Evolutionary conservation across 1,140 invertebrate species (phyloP), one percentile per base, ranked within the genome.

Genomic region (Drosophila elegans): DNA sequence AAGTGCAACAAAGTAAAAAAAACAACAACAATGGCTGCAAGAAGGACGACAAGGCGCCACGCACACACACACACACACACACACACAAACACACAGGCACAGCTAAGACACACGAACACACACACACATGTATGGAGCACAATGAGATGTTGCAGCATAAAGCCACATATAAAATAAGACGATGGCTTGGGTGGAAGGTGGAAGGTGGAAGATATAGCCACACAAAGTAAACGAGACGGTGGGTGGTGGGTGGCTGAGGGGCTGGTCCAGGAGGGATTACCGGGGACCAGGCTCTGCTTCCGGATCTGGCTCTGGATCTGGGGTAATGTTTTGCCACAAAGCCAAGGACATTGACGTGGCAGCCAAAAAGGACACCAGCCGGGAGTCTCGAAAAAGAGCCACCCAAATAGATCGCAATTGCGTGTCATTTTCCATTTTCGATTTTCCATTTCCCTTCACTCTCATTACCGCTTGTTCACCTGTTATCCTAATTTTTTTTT

Each of bases 1-100:
- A 85, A 85, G 82, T 85, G 82, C 82, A 84, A 84, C 80, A 84
- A 84, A 84, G 80, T 84, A 84, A 77, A 74, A 78, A 80, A 48
- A 55, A 45, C 11, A 56, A 54, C 32, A 63, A 71, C 59, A 44
- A 56, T 25, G 56, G 34, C 57, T 44, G 68, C 54, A 66, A 69
- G 71, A 46, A 64, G 74, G 44, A 59, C 55, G 57, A 46, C 74
- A 55, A 66, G 55, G 51, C 59, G 48, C 48, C 53, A 34, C 53
- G 52, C 55, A 59, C 29, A 54, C 54, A 46, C 34, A 71, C 53
- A 45, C 55, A 59, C 29, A 54, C 54, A 46, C 34, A 71, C 53
- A 45, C 55, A 54, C 29, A 54, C 54, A 46, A 27, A 71, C 39
- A 75, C 34, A 61, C 44, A 29, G 6, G 4, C 29, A 59, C 29